These are phyloP conservation scores for Caenorhabditis brenneri DNA, from an alignment of 1,140 invertebrate genomes.

Conservation along the genomic window DNA sequence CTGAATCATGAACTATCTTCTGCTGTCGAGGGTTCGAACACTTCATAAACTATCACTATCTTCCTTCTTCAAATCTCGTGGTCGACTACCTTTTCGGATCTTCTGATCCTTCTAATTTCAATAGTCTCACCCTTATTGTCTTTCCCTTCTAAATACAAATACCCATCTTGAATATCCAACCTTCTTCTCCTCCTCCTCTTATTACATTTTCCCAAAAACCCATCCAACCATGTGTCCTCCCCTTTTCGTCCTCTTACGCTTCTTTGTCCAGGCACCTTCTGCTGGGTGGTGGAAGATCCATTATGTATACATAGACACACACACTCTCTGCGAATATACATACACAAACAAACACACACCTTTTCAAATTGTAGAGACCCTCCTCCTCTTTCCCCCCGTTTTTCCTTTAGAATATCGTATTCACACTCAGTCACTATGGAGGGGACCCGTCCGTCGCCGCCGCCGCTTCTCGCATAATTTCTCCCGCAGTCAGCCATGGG, in stretches of 20 bases:
- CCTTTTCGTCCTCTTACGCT: background rate
- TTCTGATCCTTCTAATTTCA: background rate
- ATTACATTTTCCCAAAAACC: constrained; percentile 26
- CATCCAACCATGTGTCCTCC: constrained; percentile 13
- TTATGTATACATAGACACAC: constrained; percentile 41
- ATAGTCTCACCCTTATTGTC: background rate
- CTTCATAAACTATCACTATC: too few species aligned
- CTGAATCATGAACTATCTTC: too few species aligned
- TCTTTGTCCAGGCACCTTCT: constrained; percentile 30
- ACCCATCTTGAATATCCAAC: background rate
- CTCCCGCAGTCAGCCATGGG: constrained; percentile 29
- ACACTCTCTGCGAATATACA: constrained; percentile 34
- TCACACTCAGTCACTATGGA: constrained; percentile 37
- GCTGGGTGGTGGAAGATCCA: constrained; percentile 34
- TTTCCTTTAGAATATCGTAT: constrained; percentile 41
- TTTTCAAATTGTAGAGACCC: constrained; percentile 41
- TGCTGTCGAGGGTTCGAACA: too few species aligned
- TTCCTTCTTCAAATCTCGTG: background rate
- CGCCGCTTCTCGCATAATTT: constrained; percentile 37
- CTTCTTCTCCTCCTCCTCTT: constrained; percentile 9
- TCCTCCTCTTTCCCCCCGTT: background rate
- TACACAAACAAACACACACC: constrained; percentile 42
- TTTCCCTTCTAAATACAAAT: background rate
- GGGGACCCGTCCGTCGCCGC: background rate
- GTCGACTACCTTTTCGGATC: background rate